Percentiles rank a stretch among this genome's conserved stretches.
These are phyloP conservation scores for Phalera bucephala DNA, from an alignment of 2,888 invertebrate genomes.

Conservation along the genomic window DNA sequence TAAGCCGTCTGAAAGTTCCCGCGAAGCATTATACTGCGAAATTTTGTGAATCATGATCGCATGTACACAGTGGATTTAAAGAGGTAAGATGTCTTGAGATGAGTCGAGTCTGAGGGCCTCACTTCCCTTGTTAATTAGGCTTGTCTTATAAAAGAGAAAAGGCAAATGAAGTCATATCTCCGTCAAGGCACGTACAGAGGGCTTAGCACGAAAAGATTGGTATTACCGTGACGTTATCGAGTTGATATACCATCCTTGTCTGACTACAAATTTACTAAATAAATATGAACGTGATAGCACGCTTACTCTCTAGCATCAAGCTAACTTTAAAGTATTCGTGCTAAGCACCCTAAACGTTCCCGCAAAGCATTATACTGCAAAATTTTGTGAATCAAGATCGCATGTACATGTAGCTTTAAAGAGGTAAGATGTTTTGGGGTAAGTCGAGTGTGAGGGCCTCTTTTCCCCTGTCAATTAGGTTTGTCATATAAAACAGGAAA, in stretches of 20 bases:
- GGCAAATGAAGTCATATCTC: slow-evolving; percentile 21
- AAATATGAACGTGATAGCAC: no score
- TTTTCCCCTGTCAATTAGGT: slow-evolving; percentile 34
- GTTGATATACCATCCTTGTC: no score
- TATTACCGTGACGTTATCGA: no score
- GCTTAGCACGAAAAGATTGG: no score
- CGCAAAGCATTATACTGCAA: no score
- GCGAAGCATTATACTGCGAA: no score
- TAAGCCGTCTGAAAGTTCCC: no score
- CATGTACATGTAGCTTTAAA: slow-evolving; percentile 5
- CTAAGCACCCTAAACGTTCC: no score
- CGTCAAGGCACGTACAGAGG: no score
- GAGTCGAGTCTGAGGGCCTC: slow-evolving; percentile 5
- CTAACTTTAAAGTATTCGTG: no score
- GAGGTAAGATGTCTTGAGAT: slow-evolving; percentile 1
- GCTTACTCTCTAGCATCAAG: no score
- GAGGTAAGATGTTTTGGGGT: background rate
- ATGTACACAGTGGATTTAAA: slow-evolving; percentile 5
- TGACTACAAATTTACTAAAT: no score
- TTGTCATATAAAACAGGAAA: slow-evolving; percentile 22
- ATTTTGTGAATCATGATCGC: background rate
- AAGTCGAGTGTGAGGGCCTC: slow-evolving; percentile 5
- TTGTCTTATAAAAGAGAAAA: slow-evolving; percentile 22
- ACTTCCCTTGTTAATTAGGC: slow-evolving; percentile 34
- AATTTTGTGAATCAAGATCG: background rate